Evolutionary conservation across 2,797 vertebrate genomes (phyloP).

Genomic region (Malurus splendens): DNA sequence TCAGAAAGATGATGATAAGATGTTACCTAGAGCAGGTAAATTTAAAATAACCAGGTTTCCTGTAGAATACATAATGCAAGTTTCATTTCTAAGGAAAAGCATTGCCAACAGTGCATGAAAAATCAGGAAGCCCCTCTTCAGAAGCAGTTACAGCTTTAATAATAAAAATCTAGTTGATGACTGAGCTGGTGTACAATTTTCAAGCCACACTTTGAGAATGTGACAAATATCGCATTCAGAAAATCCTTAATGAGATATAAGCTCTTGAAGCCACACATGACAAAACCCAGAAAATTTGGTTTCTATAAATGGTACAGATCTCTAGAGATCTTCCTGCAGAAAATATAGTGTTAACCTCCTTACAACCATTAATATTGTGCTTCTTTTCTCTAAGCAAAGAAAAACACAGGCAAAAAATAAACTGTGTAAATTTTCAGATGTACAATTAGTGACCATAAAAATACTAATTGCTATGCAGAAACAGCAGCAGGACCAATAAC

Average conservation of each 20-base stretch:
- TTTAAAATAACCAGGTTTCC: neutral
- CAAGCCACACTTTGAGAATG: neutral
- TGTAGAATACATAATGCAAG: neutral
- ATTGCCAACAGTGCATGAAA: neutral
- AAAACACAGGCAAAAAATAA: slow-evolving; percentile 28
- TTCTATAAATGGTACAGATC: slow-evolving; percentile 2
- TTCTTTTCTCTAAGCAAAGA: neutral
- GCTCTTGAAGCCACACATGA: neutral
- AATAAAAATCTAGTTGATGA: neutral
- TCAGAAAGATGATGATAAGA: neutral
- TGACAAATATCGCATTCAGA: slow-evolving; percentile 1
- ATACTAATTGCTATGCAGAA: slow-evolving; percentile 36
- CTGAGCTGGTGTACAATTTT: neutral
- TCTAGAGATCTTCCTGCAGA: neutral
- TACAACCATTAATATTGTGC: neutral
- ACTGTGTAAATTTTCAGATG: slow-evolving; percentile 29
- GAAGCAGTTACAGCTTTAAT: neutral
- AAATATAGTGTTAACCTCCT: neutral
- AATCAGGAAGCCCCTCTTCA: neutral
- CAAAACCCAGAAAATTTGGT: neutral
- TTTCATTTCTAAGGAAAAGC: neutral
- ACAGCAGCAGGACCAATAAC: slow-evolving; percentile 30
- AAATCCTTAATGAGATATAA: slow-evolving; percentile 9
- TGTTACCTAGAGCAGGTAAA: neutral
- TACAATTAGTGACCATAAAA: slow-evolving; percentile 57